A percentile compares a stretch with the other conserved stretches of the same genome.
phyloP scores from a whole-genome alignment of 2,113 vertebrate species.

The Brachypteracias leptosomus region DNA sequence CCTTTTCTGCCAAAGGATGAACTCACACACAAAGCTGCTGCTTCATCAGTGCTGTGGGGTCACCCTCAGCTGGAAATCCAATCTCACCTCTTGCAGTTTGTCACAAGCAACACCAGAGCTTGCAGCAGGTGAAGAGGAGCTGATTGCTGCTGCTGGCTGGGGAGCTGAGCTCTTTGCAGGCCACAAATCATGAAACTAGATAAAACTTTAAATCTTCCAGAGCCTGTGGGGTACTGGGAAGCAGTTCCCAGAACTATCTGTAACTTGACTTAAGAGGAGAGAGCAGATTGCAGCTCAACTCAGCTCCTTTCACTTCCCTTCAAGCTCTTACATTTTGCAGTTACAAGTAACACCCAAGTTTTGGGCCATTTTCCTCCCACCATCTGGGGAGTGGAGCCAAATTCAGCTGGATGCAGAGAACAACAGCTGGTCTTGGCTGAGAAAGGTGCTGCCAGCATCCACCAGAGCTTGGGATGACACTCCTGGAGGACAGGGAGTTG shows the following conservation, averaged over 20 bases:
- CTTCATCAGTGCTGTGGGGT: neutral
- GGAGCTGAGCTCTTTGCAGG: neutral
- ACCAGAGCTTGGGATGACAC: neutral
- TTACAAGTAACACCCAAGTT: neutral
- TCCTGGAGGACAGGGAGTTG: neutral
- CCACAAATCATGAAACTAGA: neutral
- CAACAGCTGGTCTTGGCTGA: neutral
- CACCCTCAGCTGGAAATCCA: conserved; percentile 10
- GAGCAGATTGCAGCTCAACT: neutral
- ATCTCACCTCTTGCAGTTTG: neutral
- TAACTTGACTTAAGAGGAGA: neutral
- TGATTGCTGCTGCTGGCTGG: neutral
- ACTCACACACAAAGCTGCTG: conserved; percentile 17
- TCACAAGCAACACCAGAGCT: neutral
- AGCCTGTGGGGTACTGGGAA: neutral
- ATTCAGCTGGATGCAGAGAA: neutral
- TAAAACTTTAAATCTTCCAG: neutral
- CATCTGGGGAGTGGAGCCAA: neutral
- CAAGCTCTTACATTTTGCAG: neutral
- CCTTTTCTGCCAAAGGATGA: neutral
- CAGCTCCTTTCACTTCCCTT: neutral
- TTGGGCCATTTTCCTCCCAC: neutral
- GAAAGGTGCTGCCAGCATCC: neutral
- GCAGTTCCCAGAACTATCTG: neutral
- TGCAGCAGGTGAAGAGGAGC: neutral